Percentiles rank a stretch among this genome's conserved stretches.
phyloP scores from a whole-genome alignment of 92 coral and sea anemone genomes.

The Epizoanthus illoricatus region DNA sequence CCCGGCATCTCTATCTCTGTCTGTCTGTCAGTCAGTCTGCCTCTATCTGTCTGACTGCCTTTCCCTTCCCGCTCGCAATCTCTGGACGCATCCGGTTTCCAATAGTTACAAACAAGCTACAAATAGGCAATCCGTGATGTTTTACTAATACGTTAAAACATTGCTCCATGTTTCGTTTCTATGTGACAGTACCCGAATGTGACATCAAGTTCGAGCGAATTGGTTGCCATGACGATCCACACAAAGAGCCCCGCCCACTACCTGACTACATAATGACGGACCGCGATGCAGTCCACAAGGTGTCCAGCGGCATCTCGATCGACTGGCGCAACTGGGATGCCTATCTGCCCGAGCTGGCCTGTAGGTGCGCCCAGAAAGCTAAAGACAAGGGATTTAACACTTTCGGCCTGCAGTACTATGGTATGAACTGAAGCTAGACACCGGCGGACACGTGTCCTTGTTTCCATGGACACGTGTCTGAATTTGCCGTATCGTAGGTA shows the following conservation, averaged over 20 bases:
- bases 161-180: too few relatives aligned
- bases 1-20: too few relatives aligned
- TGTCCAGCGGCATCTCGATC: constrained; percentile 56
- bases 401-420: constrained; percentile 86
- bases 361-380: constrained; percentile 80
- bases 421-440: constrained; percentile 39
- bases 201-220: constrained; percentile 63
- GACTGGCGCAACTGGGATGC: constrained; percentile 94
- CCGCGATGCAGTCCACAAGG: constrained; percentile 46
- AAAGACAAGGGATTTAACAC: constrained; percentile 61
- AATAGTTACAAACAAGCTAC: too few relatives aligned
- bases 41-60: too few relatives aligned
- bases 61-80: too few relatives aligned
- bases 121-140: too few relatives aligned
- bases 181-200: constrained; percentile 57
- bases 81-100: too few relatives aligned
- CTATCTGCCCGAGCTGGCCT: constrained; percentile 70
- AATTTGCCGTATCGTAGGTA: too few relatives aligned
- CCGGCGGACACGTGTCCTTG: not conserved
- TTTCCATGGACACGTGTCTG: not conserved
- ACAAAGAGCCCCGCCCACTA: constrained; percentile 55
- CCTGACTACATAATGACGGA: constrained; percentile 77
- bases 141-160: too few relatives aligned
- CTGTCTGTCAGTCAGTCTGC: too few relatives aligned
- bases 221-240: constrained; percentile 72